Conservation (phyloP, 2,797 vertebrate species). For the Syncerus caffer region DNA sequence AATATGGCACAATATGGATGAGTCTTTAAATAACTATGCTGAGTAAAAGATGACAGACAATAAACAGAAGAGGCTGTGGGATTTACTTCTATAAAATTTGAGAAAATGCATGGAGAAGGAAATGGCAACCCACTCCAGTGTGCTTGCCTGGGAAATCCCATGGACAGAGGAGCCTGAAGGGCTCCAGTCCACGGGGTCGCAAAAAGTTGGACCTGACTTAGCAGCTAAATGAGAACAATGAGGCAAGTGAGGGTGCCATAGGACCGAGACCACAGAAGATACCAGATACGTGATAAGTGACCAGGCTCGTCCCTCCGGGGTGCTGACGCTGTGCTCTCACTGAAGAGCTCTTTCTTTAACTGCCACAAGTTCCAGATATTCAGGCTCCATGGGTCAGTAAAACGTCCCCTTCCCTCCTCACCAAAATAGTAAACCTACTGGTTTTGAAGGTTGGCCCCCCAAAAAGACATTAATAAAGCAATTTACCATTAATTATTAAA, state of each 20-base stretch:
- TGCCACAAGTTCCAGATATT: background rate
- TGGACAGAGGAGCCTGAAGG: background rate
- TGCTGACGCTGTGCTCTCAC: fast-evolving
- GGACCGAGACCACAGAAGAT: background rate
- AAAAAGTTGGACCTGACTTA: background rate
- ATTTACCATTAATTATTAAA: background rate
- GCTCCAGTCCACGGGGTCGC: background rate
- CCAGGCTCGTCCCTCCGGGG: fast-evolving
- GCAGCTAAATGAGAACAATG: background rate
- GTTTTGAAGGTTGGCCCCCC: background rate
- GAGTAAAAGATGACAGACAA: background rate
- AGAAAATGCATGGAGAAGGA: background rate
- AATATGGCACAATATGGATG: background rate
- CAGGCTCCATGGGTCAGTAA: background rate
- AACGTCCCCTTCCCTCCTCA: background rate
- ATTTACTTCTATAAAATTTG: background rate
- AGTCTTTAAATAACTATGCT: background rate
- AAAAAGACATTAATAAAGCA: background rate
- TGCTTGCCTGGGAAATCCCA: background rate
- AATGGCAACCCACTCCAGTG: background rate
- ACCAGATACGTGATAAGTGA: fast-evolving
- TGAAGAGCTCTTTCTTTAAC: background rate
- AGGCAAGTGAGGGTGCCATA: background rate
- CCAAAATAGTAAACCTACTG: background rate
- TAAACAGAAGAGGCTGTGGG: background rate